Evolutionary conservation across 2,113 vertebrate genomes (phyloP).

Genomic region (Vireo altiloquus): DNA sequence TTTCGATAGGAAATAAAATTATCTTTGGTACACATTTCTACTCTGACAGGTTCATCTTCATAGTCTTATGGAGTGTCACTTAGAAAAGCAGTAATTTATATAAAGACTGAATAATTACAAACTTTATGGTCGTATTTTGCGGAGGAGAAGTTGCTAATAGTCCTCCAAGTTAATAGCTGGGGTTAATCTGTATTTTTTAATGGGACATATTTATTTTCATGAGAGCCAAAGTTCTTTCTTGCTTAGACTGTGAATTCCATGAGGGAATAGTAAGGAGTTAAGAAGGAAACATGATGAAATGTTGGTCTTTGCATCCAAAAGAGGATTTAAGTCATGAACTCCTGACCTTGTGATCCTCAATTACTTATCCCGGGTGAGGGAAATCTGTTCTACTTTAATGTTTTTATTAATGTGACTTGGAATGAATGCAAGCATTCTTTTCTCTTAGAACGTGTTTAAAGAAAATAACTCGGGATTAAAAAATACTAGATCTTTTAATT

Average conservation of each 20-base stretch:
- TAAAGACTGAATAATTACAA: background rate
- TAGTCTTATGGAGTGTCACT: background rate
- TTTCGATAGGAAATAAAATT: background rate
- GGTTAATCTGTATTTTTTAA: constrained; percentile 34
- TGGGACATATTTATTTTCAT: constrained; percentile 41
- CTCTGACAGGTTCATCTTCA: background rate
- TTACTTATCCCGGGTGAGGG: constrained; percentile 41
- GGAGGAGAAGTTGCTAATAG: background rate
- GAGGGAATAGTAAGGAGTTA: constrained; percentile 53
- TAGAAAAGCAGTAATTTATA: background rate
- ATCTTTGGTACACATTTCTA: background rate
- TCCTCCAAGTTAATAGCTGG: background rate
- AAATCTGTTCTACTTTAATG: constrained; percentile 49
- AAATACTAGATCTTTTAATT: constrained; percentile 38
- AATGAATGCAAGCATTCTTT: constrained; percentile 29
- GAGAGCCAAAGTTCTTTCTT: constrained; percentile 22
- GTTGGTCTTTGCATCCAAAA: constrained; percentile 43
- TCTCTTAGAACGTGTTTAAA: background rate
- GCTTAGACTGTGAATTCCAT: constrained; percentile 52
- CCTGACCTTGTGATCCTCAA: constrained; percentile 53
- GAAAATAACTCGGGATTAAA: background rate
- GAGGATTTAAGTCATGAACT: constrained; percentile 57
- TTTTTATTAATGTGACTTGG: constrained; percentile 54
- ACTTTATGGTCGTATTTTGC: background rate
- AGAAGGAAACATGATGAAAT: constrained; percentile 56